Evolutionary conservation across 2,113 vertebrate genomes (phyloP), one percentile per base, ranked within the genome.

Genomic region (cat (Felis catus)): DNA sequence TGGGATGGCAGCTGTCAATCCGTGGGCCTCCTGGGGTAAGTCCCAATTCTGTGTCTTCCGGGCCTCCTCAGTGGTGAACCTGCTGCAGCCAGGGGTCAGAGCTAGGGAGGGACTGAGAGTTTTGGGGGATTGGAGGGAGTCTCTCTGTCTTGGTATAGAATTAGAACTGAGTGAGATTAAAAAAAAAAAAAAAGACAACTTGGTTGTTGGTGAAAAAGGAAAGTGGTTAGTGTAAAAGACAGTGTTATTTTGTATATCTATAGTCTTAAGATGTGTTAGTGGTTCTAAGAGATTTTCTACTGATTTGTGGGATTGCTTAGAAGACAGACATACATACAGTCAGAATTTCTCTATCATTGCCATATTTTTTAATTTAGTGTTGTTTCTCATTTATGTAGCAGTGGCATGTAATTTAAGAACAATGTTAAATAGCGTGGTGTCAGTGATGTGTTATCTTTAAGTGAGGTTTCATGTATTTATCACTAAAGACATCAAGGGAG

Each of bases 1-100:
- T 12, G 33, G 41, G 5, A 98, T 98, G 98, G 95, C 97, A 18
- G 82, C 94, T 25, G 11, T 97, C 96, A 97, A 83, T 29, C 94
- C 86, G 0, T 97, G 98, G 97, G 36, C 92, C 23, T 95, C 95
- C 33, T 98, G 97, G 96, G 97, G 98, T 98, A 92, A 98, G 98
- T 98, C 23, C 48, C 51, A 36, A 27, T 58, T 53, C 9, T 68
- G 1, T 80, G 84, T 88, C 74, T 85, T 39, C 48, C 33, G n/a
- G 45, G 3, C 25, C 5, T 83, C 10, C 18, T 53, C 21, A 53
- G 41, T n/a, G 29, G 0, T 53, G 58, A 15, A 25, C 39, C 29
- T 83, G 16, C 45, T 23, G 36, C 41, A 13, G 18, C 19, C 15
- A 1, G 55, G 16, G 51, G 12, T 95, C 23, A 89, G 78, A 55